Evolutionary conservation across 1,140 invertebrate species (phyloP).

Genomic region (Rhopalosiphum padi): DNA sequence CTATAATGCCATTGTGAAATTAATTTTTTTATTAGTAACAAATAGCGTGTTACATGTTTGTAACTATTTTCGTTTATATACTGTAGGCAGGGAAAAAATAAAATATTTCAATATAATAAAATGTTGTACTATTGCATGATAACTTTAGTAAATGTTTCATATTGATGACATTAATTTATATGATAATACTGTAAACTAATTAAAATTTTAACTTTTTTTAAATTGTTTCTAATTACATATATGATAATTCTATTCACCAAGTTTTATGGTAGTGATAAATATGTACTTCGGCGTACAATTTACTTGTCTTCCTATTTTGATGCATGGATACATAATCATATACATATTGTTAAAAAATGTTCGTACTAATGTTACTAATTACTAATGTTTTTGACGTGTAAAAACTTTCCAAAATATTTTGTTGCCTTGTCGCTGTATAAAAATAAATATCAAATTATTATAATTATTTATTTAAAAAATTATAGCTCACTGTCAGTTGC

Average conservation of each 20-base stretch:
- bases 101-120: not conserved
- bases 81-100: not conserved
- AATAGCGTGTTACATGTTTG: not conserved
- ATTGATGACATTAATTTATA: not conserved
- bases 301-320: not conserved
- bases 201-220: not conserved
- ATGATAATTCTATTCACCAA: not conserved
- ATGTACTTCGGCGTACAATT: not conserved
- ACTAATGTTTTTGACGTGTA: constrained; percentile 38
- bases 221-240: not conserved
- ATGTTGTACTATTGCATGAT: not conserved
- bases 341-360: not conserved
- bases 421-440: not conserved
- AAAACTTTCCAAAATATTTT: constrained; percentile 29
- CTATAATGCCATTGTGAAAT: not conserved
- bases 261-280: not conserved
- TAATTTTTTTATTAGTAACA: not conserved
- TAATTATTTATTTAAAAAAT: not conserved
- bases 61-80: not conserved
- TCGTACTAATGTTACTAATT: not conserved
- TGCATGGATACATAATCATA: not conserved
- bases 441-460: not conserved
- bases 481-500: constrained; percentile 7
- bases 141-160: not conserved
- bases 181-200: not conserved